These are phyloP conservation scores for Pedetes capensis DNA, from an alignment of 2,113 vertebrate genomes.

Conservation along the genomic window DNA sequence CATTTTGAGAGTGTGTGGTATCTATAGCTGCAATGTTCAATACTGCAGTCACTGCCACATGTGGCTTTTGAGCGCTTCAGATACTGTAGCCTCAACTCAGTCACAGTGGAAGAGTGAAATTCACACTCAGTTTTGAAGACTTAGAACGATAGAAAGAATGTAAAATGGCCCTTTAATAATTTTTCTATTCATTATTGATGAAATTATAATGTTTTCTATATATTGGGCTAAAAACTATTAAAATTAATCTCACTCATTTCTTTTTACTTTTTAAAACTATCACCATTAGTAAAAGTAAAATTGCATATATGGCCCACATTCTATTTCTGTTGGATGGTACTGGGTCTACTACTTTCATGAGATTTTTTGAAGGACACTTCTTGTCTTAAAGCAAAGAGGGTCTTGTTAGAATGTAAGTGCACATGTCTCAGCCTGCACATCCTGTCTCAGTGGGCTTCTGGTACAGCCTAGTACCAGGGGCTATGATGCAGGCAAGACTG, in stretches of 20 bases:
- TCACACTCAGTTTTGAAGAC: neutral
- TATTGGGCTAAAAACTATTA: neutral
- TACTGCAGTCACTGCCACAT: neutral
- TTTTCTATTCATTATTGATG: neutral
- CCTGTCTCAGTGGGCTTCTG: neutral
- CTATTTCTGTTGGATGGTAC: neutral
- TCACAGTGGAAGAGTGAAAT: neutral
- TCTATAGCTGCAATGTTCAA: neutral
- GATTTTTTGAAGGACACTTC: neutral
- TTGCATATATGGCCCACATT: neutral
- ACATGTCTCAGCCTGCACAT: neutral
- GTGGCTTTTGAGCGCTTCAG: neutral
- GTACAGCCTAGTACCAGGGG: neutral
- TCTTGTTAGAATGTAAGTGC: neutral
- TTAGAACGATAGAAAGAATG: neutral
- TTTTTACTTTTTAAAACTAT: constrained; percentile 24
- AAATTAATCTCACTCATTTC: neutral
- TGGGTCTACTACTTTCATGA: neutral
- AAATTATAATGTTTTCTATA: constrained; percentile 16
- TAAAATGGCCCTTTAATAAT: neutral
- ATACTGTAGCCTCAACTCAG: fast-evolving
- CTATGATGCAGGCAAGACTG: neutral
- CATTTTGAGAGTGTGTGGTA: neutral
- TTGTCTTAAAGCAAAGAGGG: neutral
- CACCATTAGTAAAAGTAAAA: neutral